Percentiles rank a stretch among this genome's conserved stretches.
Evolutionary conservation across 2,888 invertebrate genomes (phyloP).

Genomic region (Abrostola triplasia): DNA sequence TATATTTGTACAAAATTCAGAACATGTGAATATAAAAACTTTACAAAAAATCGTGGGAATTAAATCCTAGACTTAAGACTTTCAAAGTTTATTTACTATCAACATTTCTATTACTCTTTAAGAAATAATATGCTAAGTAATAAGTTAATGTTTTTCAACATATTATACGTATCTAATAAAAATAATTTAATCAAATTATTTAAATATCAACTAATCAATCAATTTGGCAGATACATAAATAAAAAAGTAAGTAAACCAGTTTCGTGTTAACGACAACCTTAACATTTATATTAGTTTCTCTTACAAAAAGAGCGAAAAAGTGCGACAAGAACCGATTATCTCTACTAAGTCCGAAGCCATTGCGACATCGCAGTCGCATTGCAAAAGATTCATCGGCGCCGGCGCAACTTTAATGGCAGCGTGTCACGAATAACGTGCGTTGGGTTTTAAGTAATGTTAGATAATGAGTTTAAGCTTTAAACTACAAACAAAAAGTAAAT

Average conservation of each 20-base stretch:
- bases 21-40: too few species aligned
- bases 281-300: slow-evolving; percentile 54
- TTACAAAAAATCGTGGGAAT: too few species aligned
- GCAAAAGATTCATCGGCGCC: slow-evolving; percentile 45
- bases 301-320: slow-evolving; percentile 37
- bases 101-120: too few species aligned
- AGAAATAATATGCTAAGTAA: too few species aligned
- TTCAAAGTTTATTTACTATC: too few species aligned
- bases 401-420: slow-evolving; percentile 28
- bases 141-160: too few species aligned
- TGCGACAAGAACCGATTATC: slow-evolving; percentile 47
- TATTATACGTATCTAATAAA: too few species aligned
- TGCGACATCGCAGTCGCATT: slow-evolving; percentile 44
- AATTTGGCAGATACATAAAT: slow-evolving; percentile 13
- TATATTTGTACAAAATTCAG: too few species aligned
- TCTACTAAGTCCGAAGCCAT: slow-evolving; percentile 41
- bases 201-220: slow-evolving; percentile 3
- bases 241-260: slow-evolving; percentile 35
- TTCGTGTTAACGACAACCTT: slow-evolving; percentile 44
- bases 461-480: not conserved
- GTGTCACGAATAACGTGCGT: slow-evolving; percentile 45
- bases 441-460: slow-evolving; percentile 11
- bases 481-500: not conserved
- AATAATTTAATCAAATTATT: not conserved
- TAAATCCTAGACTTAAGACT: too few species aligned